Evolutionary conservation across 2,797 vertebrate genomes (phyloP).

Genomic region (Margarornis squamiger): DNA sequence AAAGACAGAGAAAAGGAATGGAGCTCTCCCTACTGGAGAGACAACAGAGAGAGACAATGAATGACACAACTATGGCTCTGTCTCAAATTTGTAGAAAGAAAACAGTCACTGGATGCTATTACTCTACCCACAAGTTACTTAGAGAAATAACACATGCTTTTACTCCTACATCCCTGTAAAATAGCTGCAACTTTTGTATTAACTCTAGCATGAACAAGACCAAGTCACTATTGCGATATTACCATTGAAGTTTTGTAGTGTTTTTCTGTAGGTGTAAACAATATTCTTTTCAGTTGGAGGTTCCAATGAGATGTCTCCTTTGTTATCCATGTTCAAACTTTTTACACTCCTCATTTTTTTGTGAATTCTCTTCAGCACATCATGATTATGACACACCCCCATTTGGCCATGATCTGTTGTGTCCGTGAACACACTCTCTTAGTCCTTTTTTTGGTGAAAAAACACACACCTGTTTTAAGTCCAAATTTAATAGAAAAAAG

Average conservation of each 20-base stretch:
- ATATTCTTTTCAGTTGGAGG: neutral
- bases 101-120: neutral
- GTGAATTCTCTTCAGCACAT: neutral
- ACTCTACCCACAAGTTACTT: neutral
- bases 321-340: neutral
- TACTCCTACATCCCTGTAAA: neutral
- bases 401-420: neutral
- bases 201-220: neutral
- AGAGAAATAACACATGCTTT: neutral
- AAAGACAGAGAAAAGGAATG: neutral
- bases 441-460: neutral
- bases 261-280: neutral
- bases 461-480: neutral
- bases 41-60: neutral
- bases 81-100: neutral
- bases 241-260: neutral
- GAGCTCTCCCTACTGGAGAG: neutral
- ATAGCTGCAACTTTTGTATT: neutral
- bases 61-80: rapidly evolving
- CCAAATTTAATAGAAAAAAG: neutral
- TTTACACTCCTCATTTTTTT: neutral
- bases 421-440: neutral
- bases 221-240: neutral
- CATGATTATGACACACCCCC: neutral
- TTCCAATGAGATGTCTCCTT: neutral